A percentile compares a stretch with the other conserved stretches of the same genome.
Evolutionary conservation across 2,888 invertebrate species (phyloP).

Genomic region (Agrochola lota): DNA sequence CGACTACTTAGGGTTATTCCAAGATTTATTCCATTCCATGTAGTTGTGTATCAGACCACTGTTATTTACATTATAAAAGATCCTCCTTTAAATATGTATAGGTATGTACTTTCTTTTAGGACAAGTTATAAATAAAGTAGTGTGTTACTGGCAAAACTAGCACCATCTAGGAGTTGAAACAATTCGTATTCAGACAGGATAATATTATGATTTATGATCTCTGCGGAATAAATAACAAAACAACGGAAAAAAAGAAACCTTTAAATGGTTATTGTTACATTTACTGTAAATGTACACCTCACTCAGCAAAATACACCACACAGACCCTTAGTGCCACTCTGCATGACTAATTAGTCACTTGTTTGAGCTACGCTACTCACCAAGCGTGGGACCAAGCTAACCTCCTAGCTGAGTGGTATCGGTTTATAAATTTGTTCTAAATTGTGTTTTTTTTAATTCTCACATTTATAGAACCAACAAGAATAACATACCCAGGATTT

Average conservation of each 20-base stretch:
- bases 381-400: no score
- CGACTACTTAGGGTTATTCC: constrained; percentile 8
- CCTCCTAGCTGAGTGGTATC: no score
- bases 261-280: not conserved
- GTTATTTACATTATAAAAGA: constrained; percentile 15
- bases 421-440: no score
- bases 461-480: no score
- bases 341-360: no score
- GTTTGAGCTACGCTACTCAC: no score
- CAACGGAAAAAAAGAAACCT: not conserved
- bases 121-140: not conserved
- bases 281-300: not conserved
- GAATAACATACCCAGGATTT: no score
- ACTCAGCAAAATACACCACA: not conserved
- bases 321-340: no score
- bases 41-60: not conserved
- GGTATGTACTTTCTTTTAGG: not conserved
- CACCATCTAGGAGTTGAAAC: not conserved
- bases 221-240: not conserved
- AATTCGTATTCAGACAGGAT: not conserved
- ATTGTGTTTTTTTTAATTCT: no score
- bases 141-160: not conserved
- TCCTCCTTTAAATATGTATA: not conserved
- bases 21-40: constrained; percentile 22
- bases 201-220: not conserved